Base-by-base conservation (phyloP, 2,797 vertebrate species). In the Rhabdophis nuchalis region DNA sequence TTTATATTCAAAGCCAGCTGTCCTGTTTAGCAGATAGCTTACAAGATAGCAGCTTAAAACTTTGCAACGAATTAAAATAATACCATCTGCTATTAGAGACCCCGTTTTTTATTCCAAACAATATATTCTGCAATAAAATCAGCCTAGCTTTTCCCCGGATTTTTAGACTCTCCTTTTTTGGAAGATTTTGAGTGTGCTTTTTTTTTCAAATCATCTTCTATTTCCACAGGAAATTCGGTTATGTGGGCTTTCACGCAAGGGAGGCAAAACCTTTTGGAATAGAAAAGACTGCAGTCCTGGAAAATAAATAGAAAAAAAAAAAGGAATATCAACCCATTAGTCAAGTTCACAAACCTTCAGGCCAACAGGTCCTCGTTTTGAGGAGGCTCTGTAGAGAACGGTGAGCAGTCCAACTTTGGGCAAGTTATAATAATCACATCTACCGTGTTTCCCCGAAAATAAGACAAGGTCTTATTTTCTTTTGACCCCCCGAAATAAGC, bases 271-370 rank as follows among this genome's bases (percentile, higher is more conserved):
- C 98, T 97, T 97, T 97, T 98, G 89, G 98, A 98, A 97, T 98
- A 99, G 97, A 99, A 99, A 1, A 99, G 96, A 88, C 98, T 99
- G 96, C 98, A 99, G 54, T 98, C 98, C 99, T 99, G 96, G 72
- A 91, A 92, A 68, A 90, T 7, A 46, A 52, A 61, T 29, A 61
- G 61, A 27, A 93, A 85, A 12, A 89, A 27, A 93, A 85, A 12
- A 89, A 29, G 1, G 54, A 4, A n/a, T 46, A 58, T 27, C 56
- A n/a, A 58, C 29, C 77, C 56, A 27, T 56, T 41, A 56, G 5
- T 32, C 5, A 1, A 32, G 1, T 36, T 32, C 36, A 20, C 14
- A 29, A 52, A 68, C 8, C 14, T 68, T 41, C 11, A 5, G 4
- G 27, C 46, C 8, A 57, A 56, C 20, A 1, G 54, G 11, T 23